Evolutionary conservation across 2,888 invertebrate species (phyloP).

Genomic region (Tetragonula carbonaria): DNA sequence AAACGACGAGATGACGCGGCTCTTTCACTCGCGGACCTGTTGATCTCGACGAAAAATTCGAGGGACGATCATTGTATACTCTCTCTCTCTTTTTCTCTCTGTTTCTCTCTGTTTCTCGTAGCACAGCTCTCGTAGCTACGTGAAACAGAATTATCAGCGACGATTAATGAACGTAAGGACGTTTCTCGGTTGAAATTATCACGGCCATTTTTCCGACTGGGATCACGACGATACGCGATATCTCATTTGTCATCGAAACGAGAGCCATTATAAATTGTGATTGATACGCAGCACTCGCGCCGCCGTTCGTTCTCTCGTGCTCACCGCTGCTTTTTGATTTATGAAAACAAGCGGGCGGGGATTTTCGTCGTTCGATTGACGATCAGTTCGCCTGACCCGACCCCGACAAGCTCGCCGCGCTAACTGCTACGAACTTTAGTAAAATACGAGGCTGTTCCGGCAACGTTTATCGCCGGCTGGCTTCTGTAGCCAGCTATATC

Average conservation of each 20-base stretch:
- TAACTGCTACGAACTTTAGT: not conserved
- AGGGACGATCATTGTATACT: constrained; percentile 58
- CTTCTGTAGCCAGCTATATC: not conserved
- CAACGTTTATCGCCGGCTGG: not conserved
- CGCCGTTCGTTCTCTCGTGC: not conserved
- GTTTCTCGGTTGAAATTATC: constrained; percentile 46
- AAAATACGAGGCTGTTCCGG: constrained; percentile 11
- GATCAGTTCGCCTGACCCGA: not conserved
- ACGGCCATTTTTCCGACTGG: constrained; percentile 39
- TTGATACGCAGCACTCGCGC: constrained; percentile 28
- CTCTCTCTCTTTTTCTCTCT: not conserved
- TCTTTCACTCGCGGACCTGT: constrained; percentile 67
- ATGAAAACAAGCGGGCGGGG: constrained; percentile 28
- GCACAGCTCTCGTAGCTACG: constrained; percentile 6
- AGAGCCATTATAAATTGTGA: constrained; percentile 52
- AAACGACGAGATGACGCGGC: constrained; percentile 64
- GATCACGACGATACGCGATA: constrained; percentile 38
- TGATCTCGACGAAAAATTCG: constrained; percentile 72
- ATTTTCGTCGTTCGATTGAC: not conserved
- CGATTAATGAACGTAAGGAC: constrained; percentile 70
- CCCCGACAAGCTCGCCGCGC: not conserved
- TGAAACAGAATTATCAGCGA: constrained; percentile 62
- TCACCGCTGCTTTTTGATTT: constrained; percentile 41
- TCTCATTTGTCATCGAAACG: constrained; percentile 49
- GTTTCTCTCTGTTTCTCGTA: too few species aligned